Conservation (phyloP, 1,140 invertebrate species). For the Bactericera cockerelli region DNA sequence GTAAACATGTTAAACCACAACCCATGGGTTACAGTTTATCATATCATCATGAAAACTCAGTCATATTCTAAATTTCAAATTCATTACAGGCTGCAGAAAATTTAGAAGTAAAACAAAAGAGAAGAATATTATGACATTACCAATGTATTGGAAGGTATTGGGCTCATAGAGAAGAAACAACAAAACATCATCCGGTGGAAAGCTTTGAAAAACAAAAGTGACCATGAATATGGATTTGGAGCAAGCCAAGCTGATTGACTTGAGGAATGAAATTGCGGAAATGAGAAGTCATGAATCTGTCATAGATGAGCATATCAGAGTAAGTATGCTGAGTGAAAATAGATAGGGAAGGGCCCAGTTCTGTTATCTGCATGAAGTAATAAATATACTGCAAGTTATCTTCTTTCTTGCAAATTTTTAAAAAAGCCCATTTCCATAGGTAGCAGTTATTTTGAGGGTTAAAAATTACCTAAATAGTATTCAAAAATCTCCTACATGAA, state of each 20-base stretch:
- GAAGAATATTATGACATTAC: constrained; percentile 98
- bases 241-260: background rate
- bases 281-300: background rate
- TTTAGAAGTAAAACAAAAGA: constrained; percentile 81
- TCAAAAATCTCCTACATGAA: too few species aligned
- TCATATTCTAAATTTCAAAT: too few species aligned
- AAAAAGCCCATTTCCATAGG: too few species aligned
- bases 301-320: background rate
- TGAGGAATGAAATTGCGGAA: background rate
- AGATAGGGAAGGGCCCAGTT: too few species aligned
- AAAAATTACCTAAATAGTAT: too few species aligned
- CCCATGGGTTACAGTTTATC: too few species aligned
- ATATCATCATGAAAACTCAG: constrained; percentile 28
- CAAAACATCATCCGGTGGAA: constrained; percentile 96
- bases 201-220: constrained; percentile 32
- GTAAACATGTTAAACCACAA: too few species aligned
- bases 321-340: too few species aligned
- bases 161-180: constrained; percentile 90
- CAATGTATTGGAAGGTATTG: constrained; percentile 98
- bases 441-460: too few species aligned
- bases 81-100: constrained; percentile 65
- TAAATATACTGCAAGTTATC: too few species aligned
- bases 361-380: too few species aligned
- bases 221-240: constrained; percentile 22
- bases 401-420: too few species aligned